Conservation (phyloP, 1,140 invertebrate species). For the Halictus rubicundus region DNA sequence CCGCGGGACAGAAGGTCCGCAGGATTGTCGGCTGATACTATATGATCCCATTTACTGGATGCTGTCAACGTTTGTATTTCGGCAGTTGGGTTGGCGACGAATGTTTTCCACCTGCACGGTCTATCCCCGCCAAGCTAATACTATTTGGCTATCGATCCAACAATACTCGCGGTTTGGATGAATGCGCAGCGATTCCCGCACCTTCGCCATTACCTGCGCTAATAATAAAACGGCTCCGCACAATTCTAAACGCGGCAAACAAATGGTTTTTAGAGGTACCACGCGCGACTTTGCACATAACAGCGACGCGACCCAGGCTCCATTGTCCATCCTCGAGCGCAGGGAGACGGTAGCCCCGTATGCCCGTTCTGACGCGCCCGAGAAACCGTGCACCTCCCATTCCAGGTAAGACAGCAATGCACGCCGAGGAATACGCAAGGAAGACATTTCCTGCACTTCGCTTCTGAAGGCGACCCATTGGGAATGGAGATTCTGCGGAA, state of each 20-base stretch:
- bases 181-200: neutral
- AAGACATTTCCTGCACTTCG: too few species aligned
- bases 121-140: neutral
- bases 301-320: neutral
- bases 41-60: neutral
- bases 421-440: too few species aligned
- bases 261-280: neutral
- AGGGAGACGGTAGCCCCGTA: neutral
- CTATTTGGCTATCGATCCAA: neutral
- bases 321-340: neutral
- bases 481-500: neutral
- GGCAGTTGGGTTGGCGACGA: neutral
- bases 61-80: neutral
- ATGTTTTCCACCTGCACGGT: neutral
- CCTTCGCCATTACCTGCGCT: neutral
- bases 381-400: too few species aligned
- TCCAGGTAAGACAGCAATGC: too few species aligned
- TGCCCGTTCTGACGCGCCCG: neutral
- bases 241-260: neutral
- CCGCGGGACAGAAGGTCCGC: neutral
- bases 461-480: too few species aligned
- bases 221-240: neutral
- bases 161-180: neutral
- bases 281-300: neutral
- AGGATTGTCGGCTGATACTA: neutral